phyloP scores from a whole-genome alignment of 1,140 invertebrate genomes.

The Tetragnatha versicolor region DNA sequence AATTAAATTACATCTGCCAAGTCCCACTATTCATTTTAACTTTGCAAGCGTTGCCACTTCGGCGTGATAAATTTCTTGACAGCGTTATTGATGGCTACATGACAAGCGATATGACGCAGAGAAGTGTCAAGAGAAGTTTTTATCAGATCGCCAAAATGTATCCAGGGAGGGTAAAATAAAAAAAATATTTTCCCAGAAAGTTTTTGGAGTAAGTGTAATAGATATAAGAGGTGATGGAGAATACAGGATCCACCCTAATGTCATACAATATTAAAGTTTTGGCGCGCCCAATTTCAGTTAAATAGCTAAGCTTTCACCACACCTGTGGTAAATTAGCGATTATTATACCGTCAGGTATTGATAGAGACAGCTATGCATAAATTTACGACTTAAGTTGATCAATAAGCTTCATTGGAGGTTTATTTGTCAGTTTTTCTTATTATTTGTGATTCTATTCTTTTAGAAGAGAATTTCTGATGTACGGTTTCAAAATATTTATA shows the following conservation, averaged over 20 bases:
- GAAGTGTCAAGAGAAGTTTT: conserved; percentile 27
- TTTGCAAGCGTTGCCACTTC: not conserved
- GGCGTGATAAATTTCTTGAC: conserved; percentile 17
- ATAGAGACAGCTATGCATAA: too few relatives aligned
- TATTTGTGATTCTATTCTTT: too few relatives aligned
- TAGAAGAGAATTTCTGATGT: too few relatives aligned
- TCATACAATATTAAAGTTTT: conserved; percentile 38
- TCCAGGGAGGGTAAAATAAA: too few relatives aligned
- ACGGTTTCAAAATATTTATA: too few relatives aligned
- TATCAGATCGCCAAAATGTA: conserved; percentile 24
- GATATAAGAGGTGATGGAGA: not conserved
- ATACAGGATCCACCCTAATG: conserved; percentile 26
- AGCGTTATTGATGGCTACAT: conserved; percentile 18
- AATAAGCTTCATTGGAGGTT: too few relatives aligned
- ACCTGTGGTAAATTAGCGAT: too few relatives aligned
- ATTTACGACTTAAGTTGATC: too few relatives aligned
- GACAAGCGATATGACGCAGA: not conserved
- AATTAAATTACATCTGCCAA: conserved; percentile 30
- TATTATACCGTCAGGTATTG: too few relatives aligned
- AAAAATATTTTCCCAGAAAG: conserved; percentile 8
- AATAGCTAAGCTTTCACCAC: conserved; percentile 1
- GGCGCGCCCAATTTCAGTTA: conserved; percentile 17
- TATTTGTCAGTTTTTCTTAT: too few relatives aligned
- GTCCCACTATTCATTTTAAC: conserved; percentile 12
- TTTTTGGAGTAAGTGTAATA: not conserved